A percentile compares a stretch with the other conserved stretches of the same genome.
These are phyloP conservation scores for Danionella dracula DNA, from an alignment of 2,797 vertebrate species.

Conservation along the genomic window DNA sequence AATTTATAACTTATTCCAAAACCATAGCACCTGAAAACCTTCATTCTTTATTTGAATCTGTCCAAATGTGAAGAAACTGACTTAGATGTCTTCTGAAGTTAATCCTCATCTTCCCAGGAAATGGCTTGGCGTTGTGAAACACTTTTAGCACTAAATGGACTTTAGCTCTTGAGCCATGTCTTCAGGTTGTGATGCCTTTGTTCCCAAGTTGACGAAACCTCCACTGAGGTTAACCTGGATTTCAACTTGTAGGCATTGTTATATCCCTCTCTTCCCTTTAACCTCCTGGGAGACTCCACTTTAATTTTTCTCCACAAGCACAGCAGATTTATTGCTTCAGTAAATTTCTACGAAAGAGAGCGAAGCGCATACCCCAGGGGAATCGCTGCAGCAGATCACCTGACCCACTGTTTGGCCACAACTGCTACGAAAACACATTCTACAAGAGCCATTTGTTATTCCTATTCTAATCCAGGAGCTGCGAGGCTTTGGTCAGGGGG, in stretches of 20 bases:
- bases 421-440: conserved; percentile 53
- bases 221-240: conserved; percentile 37
- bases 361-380: conserved; percentile 40
- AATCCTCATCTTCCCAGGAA: neutral
- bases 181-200: conserved; percentile 15
- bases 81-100: neutral
- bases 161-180: conserved; percentile 14
- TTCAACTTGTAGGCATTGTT: conserved; percentile 30
- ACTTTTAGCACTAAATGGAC: conserved; percentile 3
- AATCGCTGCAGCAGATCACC: conserved; percentile 48
- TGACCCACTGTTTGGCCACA: conserved; percentile 43
- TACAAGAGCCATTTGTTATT: conserved; percentile 48
- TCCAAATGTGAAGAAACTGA: neutral
- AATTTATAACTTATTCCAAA: too few species aligned
- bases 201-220: conserved; percentile 32
- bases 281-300: conserved; percentile 53
- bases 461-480: conserved; percentile 45
- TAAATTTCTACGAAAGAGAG: conserved; percentile 55
- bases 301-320: conserved; percentile 62
- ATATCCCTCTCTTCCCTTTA: conserved; percentile 17
- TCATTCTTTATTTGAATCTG: neutral
- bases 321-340: conserved; percentile 63
- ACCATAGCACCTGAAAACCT: neutral
- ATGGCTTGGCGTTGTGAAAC: neutral
- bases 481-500: neutral